Evolutionary conservation across 1,140 invertebrate species (phyloP), one percentile per base, ranked within the genome.

Genomic region (Brachionus angularis): DNA sequence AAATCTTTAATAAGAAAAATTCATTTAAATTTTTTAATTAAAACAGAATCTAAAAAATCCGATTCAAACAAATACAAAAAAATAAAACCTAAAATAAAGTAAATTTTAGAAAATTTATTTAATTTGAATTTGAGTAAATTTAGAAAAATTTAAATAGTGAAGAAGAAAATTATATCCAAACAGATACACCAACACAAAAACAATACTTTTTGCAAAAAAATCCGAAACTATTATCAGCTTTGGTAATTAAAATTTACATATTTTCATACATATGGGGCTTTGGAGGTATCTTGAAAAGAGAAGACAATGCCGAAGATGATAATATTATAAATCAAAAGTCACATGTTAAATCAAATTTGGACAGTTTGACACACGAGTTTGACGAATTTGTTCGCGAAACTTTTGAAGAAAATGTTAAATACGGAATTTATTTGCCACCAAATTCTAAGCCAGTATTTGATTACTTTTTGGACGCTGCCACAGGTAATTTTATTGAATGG

Each of bases 231-330:
- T 74, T 83, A 0, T 34, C 74, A 1, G 84, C 82, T 21, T 84
- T 88, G 70, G 76, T 90, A 4, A 84, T 81, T 10, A 86, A 88
- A 75, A 83, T 84, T 7, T 88, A 88, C 75, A 80, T 87, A 47
- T 87, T 88, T 74, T 83, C 85, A 5, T 88, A 86, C 74, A 76
- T 89, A 2, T 91, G 89, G 89, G 83, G 85, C 0, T 76, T 89
- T 7, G 88, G 88, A 27, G 88, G 88, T 0, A 89, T 89, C 76
- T 81, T 89, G 1, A 78, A 83, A 27, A 74, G 80, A n/a, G 75
- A 77, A 70, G 80, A 82, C 42, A 79, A 81, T 67, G 72, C 74
- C 33, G 80, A 82, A 61, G 78, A 79, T 16, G 79, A 72, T 29
- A 64, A 72, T 31, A 62, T 62, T 2, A 72, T 72, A 14, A 62